A percentile compares a stretch with the other conserved stretches of the same genome.
phyloP scores from a whole-genome alignment of 2,888 invertebrate species.

The Sthenelais limicola region DNA sequence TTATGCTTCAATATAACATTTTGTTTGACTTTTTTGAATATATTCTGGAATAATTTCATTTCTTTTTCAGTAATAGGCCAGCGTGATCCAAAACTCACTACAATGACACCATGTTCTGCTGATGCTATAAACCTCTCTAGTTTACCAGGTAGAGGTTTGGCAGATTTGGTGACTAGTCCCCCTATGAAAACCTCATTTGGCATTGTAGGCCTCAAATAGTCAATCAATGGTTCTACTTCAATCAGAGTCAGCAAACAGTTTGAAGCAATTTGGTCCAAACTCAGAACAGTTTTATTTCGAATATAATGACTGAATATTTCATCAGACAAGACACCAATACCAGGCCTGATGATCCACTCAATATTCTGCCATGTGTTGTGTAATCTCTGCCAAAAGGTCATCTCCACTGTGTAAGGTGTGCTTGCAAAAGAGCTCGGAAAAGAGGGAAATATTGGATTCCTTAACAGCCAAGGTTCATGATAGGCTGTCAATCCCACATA shows the following conservation, averaged over 20 bases:
- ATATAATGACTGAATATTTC: background rate
- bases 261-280: background rate
- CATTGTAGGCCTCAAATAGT: conserved; percentile 4
- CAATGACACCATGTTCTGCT: conserved; percentile 2
- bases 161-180: background rate
- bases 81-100: conserved; percentile 3
- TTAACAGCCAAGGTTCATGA: background rate
- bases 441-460: conserved; percentile 1
- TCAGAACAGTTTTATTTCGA: background rate
- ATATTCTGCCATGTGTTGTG: background rate
- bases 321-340: background rate
- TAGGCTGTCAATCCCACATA: background rate
- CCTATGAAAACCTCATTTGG: conserved; percentile 8
- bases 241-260: background rate
- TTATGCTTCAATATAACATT: background rate
- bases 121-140: background rate
- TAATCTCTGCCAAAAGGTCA: conserved; percentile 10
- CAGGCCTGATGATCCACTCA: background rate
- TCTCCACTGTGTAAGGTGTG: background rate
- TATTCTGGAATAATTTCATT: background rate
- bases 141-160: background rate
- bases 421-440: background rate
- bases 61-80: background rate
- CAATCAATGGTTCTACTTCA: background rate
- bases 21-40: background rate